Evolutionary conservation across 1,140 invertebrate species (phyloP).

Genomic region (Druon quercuslanigerum): DNA sequence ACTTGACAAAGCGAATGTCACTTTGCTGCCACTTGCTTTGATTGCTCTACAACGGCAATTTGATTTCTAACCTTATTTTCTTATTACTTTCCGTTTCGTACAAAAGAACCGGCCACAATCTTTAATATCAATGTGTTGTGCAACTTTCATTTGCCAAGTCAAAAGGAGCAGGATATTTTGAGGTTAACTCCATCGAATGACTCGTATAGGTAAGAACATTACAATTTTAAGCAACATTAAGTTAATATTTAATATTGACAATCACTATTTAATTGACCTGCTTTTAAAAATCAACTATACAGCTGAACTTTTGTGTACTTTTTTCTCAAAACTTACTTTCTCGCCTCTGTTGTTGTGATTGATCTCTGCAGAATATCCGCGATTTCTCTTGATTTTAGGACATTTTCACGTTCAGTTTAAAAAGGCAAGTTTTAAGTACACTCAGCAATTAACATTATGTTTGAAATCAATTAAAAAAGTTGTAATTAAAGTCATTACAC

Average conservation of each 20-base stretch:
- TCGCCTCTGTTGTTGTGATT: no score
- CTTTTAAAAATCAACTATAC: background rate
- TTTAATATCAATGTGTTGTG: background rate
- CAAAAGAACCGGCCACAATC: no score
- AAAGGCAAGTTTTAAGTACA: no score
- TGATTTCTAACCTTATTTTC: conserved; percentile 12
- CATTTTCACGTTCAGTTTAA: no score
- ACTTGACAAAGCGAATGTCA: conserved; percentile 42
- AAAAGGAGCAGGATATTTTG: background rate
- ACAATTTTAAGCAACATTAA: background rate
- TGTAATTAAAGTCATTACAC: no score
- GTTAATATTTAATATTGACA: background rate
- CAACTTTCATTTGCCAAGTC: background rate
- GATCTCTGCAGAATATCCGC: no score
- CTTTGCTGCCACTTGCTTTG: conserved; percentile 42
- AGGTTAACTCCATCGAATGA: conserved; percentile 25
- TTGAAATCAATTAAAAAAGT: no score
- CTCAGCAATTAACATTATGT: no score
- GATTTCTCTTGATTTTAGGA: no score
- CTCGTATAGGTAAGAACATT: conserved; percentile 8
- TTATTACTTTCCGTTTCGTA: no score
- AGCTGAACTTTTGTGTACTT: no score
- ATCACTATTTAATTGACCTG: background rate
- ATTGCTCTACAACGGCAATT: conserved; percentile 43
- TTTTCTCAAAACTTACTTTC: no score